phyloP scores from a whole-genome alignment of 2,888 invertebrate genomes.

The Laspeyria flexula region DNA sequence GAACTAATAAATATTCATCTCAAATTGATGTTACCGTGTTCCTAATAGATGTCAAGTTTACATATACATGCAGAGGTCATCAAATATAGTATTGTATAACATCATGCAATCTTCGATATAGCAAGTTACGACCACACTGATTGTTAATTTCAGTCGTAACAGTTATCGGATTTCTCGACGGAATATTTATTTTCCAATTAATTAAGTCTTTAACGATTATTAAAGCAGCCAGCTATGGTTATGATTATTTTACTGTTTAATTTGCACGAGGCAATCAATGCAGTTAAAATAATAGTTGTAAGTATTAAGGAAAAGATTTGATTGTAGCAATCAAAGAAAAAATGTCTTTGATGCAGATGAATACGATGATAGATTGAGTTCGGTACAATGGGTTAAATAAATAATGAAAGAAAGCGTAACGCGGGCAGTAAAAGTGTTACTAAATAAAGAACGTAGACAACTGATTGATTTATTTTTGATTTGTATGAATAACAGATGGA shows the following conservation, averaged over 20 bases:
- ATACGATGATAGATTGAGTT: too few species aligned
- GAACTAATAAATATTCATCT: too few species aligned
- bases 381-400: conserved; percentile 21
- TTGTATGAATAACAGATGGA: not conserved
- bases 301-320: conserved; percentile 9
- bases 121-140: not conserved
- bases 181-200: conserved; percentile 11
- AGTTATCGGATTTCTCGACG: not conserved
- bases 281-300: conserved; percentile 22
- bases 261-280: conserved; percentile 16
- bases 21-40: not conserved
- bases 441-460: conserved; percentile 43
- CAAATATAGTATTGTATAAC: not conserved
- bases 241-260: conserved; percentile 22
- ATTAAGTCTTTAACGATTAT: conserved; percentile 4
- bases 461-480: conserved; percentile 31
- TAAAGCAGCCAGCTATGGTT: conserved; percentile 11
- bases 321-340: not conserved
- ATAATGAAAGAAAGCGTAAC: conserved; percentile 69
- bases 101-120: not conserved
- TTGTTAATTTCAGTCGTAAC: not conserved
- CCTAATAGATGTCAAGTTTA: not conserved
- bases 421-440: conserved; percentile 62
- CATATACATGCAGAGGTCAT: not conserved
- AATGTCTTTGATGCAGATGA: too few species aligned